phyloP scores from a whole-genome alignment of 1,140 invertebrate species.

The Himalopsyche phryganea region DNA sequence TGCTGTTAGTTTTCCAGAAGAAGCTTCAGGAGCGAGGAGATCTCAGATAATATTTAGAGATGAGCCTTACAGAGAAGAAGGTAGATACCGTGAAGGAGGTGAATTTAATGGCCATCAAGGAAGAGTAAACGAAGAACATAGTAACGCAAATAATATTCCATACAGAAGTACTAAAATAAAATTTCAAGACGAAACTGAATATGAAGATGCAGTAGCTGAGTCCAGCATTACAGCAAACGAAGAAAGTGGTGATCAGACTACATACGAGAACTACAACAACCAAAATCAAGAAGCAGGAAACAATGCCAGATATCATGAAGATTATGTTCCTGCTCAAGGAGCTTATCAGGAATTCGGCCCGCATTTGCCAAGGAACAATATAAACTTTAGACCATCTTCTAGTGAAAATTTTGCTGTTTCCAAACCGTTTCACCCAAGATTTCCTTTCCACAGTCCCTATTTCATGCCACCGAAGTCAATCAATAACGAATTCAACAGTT shows the following conservation, averaged over 20 bases:
- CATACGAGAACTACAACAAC: constrained; percentile 1
- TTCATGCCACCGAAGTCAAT: constrained; percentile 25
- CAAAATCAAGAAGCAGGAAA: neutral
- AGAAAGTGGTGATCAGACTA: neutral
- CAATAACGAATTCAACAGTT: constrained; percentile 40
- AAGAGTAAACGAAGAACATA: constrained; percentile 5
- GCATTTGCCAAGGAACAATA: neutral
- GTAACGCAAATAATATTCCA: neutral
- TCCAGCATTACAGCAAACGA: neutral
- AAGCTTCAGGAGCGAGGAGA: constrained; percentile 21
- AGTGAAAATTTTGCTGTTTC: constrained; percentile 6
- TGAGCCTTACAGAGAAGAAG: constrained; percentile 16
- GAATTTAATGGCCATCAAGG: constrained; percentile 2
- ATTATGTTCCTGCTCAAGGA: neutral
- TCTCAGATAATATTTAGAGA: constrained; percentile 27
- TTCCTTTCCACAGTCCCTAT: constrained; percentile 23
- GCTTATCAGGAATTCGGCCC: neutral
- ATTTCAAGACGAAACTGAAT: constrained; percentile 21
- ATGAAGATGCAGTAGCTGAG: constrained; percentile 6
- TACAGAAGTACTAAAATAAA: constrained; percentile 12
- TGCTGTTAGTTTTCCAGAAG: neutral
- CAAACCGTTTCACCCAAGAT: constrained; percentile 22
- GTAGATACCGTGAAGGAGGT: constrained; percentile 1
- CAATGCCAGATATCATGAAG: constrained; percentile 17
- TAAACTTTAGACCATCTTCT: neutral